Percentiles rank a stretch among this genome's conserved stretches.
Conservation (phyloP, 2,888 invertebrate species). For the Neoscelio sp. region DNA sequence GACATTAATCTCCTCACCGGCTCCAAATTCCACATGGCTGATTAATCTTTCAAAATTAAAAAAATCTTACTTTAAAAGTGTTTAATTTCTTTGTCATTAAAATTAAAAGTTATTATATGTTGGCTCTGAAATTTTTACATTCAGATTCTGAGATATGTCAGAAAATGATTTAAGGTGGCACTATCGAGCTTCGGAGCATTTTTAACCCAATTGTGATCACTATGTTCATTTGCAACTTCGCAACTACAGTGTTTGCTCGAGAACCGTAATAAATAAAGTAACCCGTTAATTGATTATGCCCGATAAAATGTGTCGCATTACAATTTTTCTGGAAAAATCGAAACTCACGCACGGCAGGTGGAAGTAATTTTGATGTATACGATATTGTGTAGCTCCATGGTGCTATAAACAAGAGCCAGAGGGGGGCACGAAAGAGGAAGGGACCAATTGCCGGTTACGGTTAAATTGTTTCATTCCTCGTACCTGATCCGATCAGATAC, state of each 20-base stretch:
- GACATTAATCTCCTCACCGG: too few species aligned
- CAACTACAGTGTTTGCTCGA: too few species aligned
- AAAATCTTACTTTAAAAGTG: too few species aligned
- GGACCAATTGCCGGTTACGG: slow-evolving; percentile 68
- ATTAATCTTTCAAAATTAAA: too few species aligned
- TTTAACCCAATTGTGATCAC: too few species aligned
- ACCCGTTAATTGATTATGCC: slow-evolving; percentile 22
- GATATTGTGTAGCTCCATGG: slow-evolving; percentile 55
- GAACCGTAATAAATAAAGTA: slow-evolving; percentile 33
- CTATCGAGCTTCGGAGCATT: background rate
- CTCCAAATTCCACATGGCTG: too few species aligned
- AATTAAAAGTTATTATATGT: too few species aligned
- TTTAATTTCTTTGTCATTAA: too few species aligned
- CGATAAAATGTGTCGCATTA: slow-evolving; percentile 37
- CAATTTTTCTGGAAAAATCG: slow-evolving; percentile 55
- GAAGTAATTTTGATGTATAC: slow-evolving; percentile 59
- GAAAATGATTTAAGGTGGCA: too few species aligned
- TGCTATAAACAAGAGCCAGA: slow-evolving; percentile 59
- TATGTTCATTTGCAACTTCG: too few species aligned
- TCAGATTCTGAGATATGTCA: too few species aligned
- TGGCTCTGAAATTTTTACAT: too few species aligned
- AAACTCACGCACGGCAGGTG: slow-evolving; percentile 34
- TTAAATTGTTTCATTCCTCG: slow-evolving; percentile 75
- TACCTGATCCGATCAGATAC: slow-evolving; percentile 73
- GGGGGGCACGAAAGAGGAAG: slow-evolving; percentile 58